These are phyloP conservation scores for Aspiorhynchus laticeps DNA, from an alignment of 2,113 vertebrate genomes.

Conservation along the genomic window DNA sequence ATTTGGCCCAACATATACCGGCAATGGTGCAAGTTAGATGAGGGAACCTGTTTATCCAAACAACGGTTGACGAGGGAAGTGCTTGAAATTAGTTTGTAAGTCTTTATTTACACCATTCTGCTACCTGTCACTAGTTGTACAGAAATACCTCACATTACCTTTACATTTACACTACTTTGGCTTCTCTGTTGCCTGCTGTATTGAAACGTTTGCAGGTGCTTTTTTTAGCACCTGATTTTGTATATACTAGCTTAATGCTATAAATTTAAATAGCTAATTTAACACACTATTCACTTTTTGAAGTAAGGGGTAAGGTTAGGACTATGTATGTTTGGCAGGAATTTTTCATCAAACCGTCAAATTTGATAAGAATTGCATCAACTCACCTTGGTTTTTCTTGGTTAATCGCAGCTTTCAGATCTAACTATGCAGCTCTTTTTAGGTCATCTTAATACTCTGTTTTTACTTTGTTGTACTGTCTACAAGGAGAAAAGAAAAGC, in stretches of 20 bases:
- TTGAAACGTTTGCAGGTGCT: too few species aligned
- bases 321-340: too few species aligned
- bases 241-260: too few species aligned
- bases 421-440: too few species aligned
- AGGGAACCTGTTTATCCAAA: neutral
- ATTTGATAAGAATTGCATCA: neutral
- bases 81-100: neutral
- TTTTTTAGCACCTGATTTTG: too few species aligned
- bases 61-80: neutral
- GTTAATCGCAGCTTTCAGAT: neutral
- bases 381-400: neutral
- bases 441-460: neutral
- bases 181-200: neutral
- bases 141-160: neutral
- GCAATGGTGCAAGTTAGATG: neutral
- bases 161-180: neutral
- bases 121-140: neutral
- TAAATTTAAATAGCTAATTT: too few species aligned
- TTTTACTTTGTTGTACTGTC: constrained; percentile 3
- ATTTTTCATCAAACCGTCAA: neutral
- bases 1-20: neutral
- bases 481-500: neutral
- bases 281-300: neutral
- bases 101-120: neutral
- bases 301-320: neutral